These are phyloP conservation scores for Osmerus eperlanus DNA, from an alignment of 2,113 vertebrate species.

Conservation along the genomic window DNA sequence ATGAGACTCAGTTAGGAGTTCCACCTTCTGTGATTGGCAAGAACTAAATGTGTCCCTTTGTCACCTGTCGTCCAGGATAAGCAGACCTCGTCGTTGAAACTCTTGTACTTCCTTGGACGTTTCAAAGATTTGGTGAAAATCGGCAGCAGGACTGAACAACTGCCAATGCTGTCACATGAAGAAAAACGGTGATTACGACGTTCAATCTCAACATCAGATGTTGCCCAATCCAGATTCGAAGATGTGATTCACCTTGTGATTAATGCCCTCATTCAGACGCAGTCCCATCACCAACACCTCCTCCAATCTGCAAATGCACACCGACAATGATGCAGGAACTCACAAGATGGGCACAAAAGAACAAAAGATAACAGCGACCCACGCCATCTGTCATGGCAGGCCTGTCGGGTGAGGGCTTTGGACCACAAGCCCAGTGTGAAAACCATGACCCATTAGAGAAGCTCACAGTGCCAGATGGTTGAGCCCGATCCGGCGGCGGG, in stretches of 20 bases:
- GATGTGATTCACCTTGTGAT: slow-evolving; percentile 74
- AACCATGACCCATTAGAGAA: not conserved
- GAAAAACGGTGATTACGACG: not conserved
- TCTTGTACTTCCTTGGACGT: slow-evolving; percentile 57
- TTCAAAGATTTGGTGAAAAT: slow-evolving; percentile 71
- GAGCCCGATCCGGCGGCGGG: slow-evolving; percentile 73
- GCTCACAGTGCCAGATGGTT: slow-evolving; percentile 78
- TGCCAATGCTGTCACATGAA: slow-evolving; percentile 76
- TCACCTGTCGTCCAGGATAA: slow-evolving; percentile 82
- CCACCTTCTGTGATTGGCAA: not conserved
- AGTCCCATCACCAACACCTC: slow-evolving; percentile 88
- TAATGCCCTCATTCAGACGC: slow-evolving; percentile 78
- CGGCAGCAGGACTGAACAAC: slow-evolving; percentile 68
- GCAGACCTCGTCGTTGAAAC: slow-evolving; percentile 61
- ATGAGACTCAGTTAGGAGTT: not conserved
- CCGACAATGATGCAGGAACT: too few species aligned
- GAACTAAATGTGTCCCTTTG: not conserved
- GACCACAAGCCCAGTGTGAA: not conserved
- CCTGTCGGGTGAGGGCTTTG: not conserved
- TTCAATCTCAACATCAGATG: too few species aligned
- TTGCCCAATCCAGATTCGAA: too few species aligned
- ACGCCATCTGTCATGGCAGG: not conserved
- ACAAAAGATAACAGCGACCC: too few species aligned
- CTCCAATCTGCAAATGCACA: slow-evolving; percentile 75
- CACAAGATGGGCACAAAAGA: too few species aligned